These are phyloP conservation scores for Anolis carolinensis DNA, from an alignment of 2,113 vertebrate species.

Conservation along the genomic window DNA sequence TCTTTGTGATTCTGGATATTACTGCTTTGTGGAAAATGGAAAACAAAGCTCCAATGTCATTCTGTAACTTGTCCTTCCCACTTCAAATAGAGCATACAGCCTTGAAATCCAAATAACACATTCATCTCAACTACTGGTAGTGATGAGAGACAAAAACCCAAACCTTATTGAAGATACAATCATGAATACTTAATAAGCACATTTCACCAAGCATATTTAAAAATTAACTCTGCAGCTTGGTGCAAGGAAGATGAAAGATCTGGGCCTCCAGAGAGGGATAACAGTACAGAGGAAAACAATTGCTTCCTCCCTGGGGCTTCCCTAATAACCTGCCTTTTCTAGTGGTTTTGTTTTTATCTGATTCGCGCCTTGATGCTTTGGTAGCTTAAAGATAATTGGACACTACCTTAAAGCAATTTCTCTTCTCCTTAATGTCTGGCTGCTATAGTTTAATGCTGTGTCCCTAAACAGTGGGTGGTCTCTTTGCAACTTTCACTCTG, in stretches of 20 bases:
- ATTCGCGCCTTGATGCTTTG: constrained; percentile 46
- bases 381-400: constrained; percentile 15
- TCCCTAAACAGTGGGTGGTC: neutral
- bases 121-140: neutral
- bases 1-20: neutral
- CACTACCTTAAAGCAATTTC: constrained; percentile 39
- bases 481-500: constrained; percentile 24
- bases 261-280: constrained; percentile 61
- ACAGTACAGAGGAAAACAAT: constrained; percentile 54
- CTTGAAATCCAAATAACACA: neutral
- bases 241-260: constrained; percentile 56
- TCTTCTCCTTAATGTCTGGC: constrained; percentile 8
- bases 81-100: neutral
- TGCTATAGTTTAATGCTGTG: neutral
- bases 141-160: constrained; percentile 16
- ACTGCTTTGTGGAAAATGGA: neutral
- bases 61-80: neutral
- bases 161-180: constrained; percentile 46
- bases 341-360: constrained; percentile 21
- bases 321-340: constrained; percentile 29
- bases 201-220: constrained; percentile 65
- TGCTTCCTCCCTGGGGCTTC: constrained; percentile 46
- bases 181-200: constrained; percentile 59
- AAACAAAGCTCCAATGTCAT: neutral
- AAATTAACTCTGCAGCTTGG: constrained; percentile 62